These are phyloP conservation scores for Campoplex nolae DNA, from an alignment of 2,888 invertebrate species.

Conservation along the genomic window DNA sequence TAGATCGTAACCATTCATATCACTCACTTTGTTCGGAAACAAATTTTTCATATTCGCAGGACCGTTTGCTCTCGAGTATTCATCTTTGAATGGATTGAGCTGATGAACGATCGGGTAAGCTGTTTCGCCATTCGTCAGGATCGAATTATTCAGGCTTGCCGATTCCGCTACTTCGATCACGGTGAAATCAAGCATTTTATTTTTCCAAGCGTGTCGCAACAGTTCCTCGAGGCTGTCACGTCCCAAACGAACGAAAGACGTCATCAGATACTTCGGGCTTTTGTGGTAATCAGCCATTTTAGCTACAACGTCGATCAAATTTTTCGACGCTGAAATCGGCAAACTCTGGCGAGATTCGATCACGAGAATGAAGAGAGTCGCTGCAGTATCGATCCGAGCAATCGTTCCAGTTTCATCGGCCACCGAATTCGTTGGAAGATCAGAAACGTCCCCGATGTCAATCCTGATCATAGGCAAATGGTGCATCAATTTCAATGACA, in stretches of 20 bases:
- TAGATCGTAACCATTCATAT: too few species aligned
- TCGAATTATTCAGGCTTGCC: neutral
- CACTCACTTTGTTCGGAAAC: too few species aligned
- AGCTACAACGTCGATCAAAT: conserved; percentile 30
- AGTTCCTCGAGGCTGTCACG: conserved; percentile 50
- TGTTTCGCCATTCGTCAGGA: neutral
- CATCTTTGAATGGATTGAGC: conserved; percentile 66
- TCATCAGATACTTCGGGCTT: conserved; percentile 48
- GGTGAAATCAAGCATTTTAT: conserved; percentile 62
- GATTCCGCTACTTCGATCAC: conserved; percentile 57
- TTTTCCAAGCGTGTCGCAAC: conserved; percentile 59
- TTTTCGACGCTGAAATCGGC: neutral
- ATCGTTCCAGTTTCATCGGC: neutral
- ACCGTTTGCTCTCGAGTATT: too few species aligned
- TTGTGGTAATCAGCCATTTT: conserved; percentile 36
- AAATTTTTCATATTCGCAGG: too few species aligned
- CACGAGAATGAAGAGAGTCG: conserved; percentile 20
- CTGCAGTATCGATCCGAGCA: conserved; percentile 7
- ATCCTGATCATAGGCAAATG: conserved; percentile 14
- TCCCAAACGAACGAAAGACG: conserved; percentile 20
- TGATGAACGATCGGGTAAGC: conserved; percentile 56
- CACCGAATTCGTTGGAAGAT: neutral
- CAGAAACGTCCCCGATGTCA: neutral
- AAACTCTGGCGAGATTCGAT: neutral
- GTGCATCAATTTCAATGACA: neutral